Evolutionary conservation across 1,140 invertebrate genomes (phyloP).

Genomic region (Penaeus chinensis): DNA sequence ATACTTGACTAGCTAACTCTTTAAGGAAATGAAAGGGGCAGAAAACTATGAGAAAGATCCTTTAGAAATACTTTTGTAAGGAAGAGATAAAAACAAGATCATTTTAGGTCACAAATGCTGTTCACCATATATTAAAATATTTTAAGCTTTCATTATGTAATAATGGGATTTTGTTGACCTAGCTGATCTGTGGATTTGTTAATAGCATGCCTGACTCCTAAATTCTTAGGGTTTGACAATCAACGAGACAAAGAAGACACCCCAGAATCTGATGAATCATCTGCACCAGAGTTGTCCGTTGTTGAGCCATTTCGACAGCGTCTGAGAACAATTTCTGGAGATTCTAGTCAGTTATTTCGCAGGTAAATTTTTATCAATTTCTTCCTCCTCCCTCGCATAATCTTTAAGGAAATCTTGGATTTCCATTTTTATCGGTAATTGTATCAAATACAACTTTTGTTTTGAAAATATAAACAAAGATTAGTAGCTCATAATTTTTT

Average conservation of each 20-base stretch:
- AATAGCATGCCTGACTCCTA: too few relatives aligned
- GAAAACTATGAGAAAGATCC: too few relatives aligned
- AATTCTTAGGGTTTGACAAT: too few relatives aligned
- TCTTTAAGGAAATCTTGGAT: neutral
- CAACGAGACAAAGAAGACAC: neutral
- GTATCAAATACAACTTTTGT: neutral
- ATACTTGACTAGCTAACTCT: too few relatives aligned
- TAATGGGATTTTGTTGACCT: too few relatives aligned
- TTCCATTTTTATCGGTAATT: neutral
- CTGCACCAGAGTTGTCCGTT: slow-evolving; percentile 23
- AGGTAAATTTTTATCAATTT: slow-evolving; percentile 35
- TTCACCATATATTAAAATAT: too few relatives aligned
- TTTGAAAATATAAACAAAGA: neutral
- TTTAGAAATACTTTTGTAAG: too few relatives aligned
- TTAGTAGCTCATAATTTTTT: neutral
- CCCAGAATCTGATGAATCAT: slow-evolving; percentile 10
- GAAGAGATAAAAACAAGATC: too few relatives aligned
- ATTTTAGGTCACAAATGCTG: too few relatives aligned
- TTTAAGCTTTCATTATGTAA: too few relatives aligned
- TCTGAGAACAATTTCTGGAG: slow-evolving; percentile 63
- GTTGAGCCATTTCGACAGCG: slow-evolving; percentile 56
- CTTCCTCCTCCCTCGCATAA: neutral
- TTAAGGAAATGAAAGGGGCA: too few relatives aligned
- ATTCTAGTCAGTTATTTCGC: slow-evolving; percentile 62
- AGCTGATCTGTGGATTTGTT: too few relatives aligned